Percentiles rank a stretch among this genome's conserved stretches.
Conservation (phyloP, 2,888 invertebrate species). For the Calliopum simillimum region DNA sequence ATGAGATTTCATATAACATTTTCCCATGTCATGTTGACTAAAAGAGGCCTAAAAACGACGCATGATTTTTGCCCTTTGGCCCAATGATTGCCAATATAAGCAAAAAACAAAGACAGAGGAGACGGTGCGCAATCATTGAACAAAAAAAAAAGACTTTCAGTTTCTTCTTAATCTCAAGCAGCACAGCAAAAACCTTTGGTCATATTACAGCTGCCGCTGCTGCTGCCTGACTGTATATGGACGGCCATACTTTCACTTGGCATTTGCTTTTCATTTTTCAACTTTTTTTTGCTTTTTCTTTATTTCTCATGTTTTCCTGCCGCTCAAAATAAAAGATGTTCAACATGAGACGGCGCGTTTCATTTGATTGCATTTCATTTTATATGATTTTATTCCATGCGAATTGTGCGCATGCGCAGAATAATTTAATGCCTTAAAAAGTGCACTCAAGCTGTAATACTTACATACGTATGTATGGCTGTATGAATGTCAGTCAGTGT, state of each 20-base stretch:
- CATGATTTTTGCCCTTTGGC: no score
- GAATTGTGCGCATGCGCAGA: constrained; percentile 22
- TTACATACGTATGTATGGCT: not conserved
- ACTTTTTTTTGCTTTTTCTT: not conserved
- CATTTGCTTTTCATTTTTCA: constrained; percentile 9
- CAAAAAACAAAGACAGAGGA: no score
- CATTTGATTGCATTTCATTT: constrained; percentile 17
- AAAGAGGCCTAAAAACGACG: no score
- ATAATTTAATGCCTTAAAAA: not conserved
- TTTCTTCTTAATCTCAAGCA: constrained; percentile 2
- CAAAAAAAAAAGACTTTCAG: constrained; percentile 6
- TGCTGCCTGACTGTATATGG: constrained; percentile 13
- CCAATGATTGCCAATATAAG: no score
- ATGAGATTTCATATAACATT: no score
- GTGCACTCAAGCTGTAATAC: not conserved
- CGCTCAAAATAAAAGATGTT: constrained; percentile 1
- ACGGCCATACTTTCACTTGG: constrained; percentile 13
- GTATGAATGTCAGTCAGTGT: not conserved
- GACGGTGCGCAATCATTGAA: not conserved
- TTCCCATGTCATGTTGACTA: no score
- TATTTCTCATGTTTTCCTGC: not conserved
- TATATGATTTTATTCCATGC: constrained; percentile 9
- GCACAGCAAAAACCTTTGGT: constrained; percentile 1
- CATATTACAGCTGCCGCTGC: not conserved
- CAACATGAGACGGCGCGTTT: constrained; percentile 8